Evolutionary conservation across 2,797 vertebrate species (phyloP), one percentile per base, ranked within the genome.

Genomic region (Carduelis carduelis): DNA sequence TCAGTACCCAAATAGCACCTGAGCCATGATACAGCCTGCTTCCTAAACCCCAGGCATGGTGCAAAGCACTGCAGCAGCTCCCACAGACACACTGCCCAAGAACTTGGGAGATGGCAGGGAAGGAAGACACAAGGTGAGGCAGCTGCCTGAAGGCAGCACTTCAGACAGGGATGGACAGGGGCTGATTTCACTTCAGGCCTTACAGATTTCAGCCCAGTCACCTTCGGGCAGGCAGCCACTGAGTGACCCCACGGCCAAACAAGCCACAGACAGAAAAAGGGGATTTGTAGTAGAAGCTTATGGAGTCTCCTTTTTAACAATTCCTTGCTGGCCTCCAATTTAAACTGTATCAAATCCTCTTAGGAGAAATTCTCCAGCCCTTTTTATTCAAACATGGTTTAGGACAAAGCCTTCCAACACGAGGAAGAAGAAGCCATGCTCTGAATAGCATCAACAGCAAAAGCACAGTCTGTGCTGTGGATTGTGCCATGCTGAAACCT

Each of bases 1-100:
- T 11, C 83, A 44, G 43, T 3, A 13, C 19, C 32, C 70, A 39
- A 63, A 43, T 0, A 87, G 55, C 41, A 63, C 14, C 1, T 0
- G 2, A 74, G 41, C 24, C 26, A 11, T 1, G 56, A 22, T 0
- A 37, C 4, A 5, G 52, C 3, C 50, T 59, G 55, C 30, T 41
- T 9, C 20, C 60, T 17, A 18, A 65, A 23, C 11, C 28, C 35
- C 41, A 52, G 55, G 76, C n/a, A 46, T 0, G 23, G 26, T 2
- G 39, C 52, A 68, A 59, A 50, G 52, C 44, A 37, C 56, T 32
- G 71, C 81, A 66, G 70, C 81, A 69, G 59, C 70, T 79, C 41
- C 72, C 50, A 44, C 34, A 57, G 47, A 41, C 22, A 72, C 59
- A 35, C 3, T 49, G 5, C 20, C 46, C 39, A 22, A 8, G 70